Conservation (phyloP, 2,888 invertebrate species). For the Harpalus rufipes region DNA sequence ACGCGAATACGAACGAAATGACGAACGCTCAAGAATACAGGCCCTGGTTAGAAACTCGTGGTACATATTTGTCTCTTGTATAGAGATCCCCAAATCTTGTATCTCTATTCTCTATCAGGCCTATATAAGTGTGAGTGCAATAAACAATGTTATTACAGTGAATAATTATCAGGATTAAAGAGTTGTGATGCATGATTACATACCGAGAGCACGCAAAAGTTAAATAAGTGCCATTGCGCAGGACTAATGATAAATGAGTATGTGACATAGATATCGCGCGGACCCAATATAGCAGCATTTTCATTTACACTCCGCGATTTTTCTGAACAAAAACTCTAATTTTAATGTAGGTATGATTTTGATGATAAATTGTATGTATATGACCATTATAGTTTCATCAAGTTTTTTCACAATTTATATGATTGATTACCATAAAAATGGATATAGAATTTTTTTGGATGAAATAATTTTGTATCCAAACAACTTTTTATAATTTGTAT, state of each 20-base stretch:
- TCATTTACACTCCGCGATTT: slow-evolving; percentile 11
- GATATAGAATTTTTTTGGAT: not conserved
- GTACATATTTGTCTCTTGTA: not conserved
- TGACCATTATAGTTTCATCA: slow-evolving; percentile 3
- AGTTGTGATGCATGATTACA: slow-evolving; percentile 39
- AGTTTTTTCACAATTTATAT: not conserved
- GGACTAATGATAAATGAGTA: slow-evolving; percentile 53
- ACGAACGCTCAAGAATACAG: too few species aligned
- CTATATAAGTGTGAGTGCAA: slow-evolving; percentile 50
- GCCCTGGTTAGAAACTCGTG: not conserved
- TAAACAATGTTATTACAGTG: slow-evolving; percentile 59
- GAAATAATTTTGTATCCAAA: too few species aligned
- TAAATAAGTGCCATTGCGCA: slow-evolving; percentile 64
- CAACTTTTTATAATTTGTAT: too few species aligned
- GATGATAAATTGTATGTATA: not conserved
- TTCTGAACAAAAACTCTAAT: not conserved
- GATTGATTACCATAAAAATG: slow-evolving; percentile 10
- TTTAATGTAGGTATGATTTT: not conserved
- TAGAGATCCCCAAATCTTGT: not conserved
- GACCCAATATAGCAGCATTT: not conserved
- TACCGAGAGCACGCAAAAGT: slow-evolving; percentile 45
- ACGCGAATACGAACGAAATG: too few species aligned
- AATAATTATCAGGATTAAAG: slow-evolving; percentile 50
- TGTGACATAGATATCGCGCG: slow-evolving; percentile 1
- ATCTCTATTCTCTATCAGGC: slow-evolving; percentile 4